A percentile compares a stretch with the other conserved stretches of the same genome.
Conservation (phyloP, 1,140 invertebrate genomes). For the Papilio helenus region DNA sequence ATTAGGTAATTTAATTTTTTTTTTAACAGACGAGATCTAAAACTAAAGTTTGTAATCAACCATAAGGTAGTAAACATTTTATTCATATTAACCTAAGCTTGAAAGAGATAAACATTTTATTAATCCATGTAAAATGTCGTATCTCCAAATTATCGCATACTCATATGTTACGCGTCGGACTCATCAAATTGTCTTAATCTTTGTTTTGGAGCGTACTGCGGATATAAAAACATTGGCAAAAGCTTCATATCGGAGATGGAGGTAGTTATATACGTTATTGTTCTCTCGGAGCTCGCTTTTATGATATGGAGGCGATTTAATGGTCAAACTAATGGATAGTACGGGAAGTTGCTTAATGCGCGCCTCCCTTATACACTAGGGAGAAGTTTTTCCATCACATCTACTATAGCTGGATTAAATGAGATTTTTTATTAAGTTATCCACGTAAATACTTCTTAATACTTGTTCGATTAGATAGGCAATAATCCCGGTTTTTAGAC, state of each 20-base stretch:
- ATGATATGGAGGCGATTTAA: conserved; percentile 44
- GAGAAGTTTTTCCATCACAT: conserved; percentile 47
- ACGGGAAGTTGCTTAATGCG: conserved; percentile 46
- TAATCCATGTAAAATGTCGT: neutral
- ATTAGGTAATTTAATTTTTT: no score
- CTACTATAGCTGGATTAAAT: conserved; percentile 20
- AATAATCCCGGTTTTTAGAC: neutral
- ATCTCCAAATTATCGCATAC: conserved; percentile 22
- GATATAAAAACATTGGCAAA: conserved; percentile 25
- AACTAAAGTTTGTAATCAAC: neutral
- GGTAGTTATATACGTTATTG: conserved; percentile 39
- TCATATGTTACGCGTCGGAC: neutral
- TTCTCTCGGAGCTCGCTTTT: conserved; percentile 40
- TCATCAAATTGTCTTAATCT: conserved; percentile 23
- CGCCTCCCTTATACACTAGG: conserved; percentile 34
- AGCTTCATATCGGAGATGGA: conserved; percentile 25
- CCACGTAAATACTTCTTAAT: neutral
- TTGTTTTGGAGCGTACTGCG: conserved; percentile 13
- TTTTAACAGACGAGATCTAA: neutral
- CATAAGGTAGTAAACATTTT: neutral
- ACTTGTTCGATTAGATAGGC: neutral
- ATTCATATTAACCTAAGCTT: neutral
- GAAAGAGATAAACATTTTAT: conserved; percentile 11
- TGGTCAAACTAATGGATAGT: conserved; percentile 43
- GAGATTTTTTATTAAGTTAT: conserved; percentile 12